These are phyloP conservation scores for Rhaphigaster nebulosa DNA, from an alignment of 2,888 invertebrate species.

Conservation along the genomic window DNA sequence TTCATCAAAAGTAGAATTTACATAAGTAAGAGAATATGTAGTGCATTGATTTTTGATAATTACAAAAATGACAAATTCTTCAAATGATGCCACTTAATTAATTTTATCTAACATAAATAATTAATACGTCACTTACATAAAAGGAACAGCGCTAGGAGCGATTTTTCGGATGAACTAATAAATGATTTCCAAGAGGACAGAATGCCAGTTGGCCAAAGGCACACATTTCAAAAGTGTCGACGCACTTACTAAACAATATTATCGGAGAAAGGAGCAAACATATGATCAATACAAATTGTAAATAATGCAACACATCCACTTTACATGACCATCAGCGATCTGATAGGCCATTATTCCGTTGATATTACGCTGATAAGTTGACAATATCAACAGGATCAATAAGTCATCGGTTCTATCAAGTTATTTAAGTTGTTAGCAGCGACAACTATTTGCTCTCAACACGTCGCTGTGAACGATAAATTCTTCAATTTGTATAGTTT, in stretches of 20 bases:
- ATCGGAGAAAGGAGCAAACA: neutral
- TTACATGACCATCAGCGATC: neutral
- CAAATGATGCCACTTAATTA: no score
- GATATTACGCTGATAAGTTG: neutral
- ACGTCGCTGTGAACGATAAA: neutral
- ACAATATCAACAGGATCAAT: neutral
- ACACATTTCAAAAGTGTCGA: neutral
- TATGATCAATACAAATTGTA: neutral
- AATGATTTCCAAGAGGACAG: neutral
- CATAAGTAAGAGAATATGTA: no score
- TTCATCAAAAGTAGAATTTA: no score
- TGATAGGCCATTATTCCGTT: neutral
- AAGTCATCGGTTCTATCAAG: neutral
- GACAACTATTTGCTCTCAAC: slow-evolving; percentile 15
- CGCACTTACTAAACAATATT: neutral
- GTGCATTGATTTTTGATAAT: no score
- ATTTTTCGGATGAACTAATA: neutral
- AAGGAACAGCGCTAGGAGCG: no score
- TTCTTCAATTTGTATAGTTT: neutral
- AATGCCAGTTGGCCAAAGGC: neutral
- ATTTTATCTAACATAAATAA: no score
- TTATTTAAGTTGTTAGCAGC: neutral
- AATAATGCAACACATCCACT: neutral
- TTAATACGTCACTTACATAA: no score
- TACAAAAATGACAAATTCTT: no score